phyloP scores from a whole-genome alignment of 2,888 invertebrate genomes.

The Yponomeuta plumbellus region DNA sequence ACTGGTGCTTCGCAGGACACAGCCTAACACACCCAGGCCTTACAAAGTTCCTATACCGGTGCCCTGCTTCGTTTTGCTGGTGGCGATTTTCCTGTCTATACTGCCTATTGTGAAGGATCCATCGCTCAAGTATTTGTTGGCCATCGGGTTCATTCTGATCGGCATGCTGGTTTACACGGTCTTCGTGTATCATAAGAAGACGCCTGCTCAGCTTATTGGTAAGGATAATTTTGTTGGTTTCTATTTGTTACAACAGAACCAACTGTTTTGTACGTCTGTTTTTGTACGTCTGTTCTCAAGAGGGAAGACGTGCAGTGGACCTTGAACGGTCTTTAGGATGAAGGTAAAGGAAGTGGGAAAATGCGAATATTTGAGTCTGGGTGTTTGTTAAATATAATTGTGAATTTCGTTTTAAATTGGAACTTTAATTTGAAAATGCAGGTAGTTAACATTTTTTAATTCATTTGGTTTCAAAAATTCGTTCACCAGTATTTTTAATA shows the following conservation, averaged over 20 bases:
- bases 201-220: conserved; percentile 79
- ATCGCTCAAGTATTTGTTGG: conserved; percentile 85
- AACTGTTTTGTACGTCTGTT: too few relatives aligned
- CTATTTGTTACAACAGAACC: neutral
- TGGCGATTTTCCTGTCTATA: conserved; percentile 83
- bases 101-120: conserved; percentile 86
- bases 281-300: too few relatives aligned
- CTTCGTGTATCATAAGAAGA: conserved; percentile 83
- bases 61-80: conserved; percentile 82
- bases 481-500: too few relatives aligned
- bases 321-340: neutral
- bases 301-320: neutral
- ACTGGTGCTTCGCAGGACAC: conserved; percentile 82
- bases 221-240: conserved; percentile 40
- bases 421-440: too few relatives aligned
- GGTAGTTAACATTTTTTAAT: too few relatives aligned
- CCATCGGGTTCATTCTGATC: conserved; percentile 81
- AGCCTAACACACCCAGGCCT: conserved; percentile 80
- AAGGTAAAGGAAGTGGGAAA: too few relatives aligned
- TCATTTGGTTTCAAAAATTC: too few relatives aligned
- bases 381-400: too few relatives aligned
- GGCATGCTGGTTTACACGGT: conserved; percentile 84
- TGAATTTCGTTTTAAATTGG: too few relatives aligned
- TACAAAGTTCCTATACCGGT: conserved; percentile 84
- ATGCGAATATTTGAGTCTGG: too few relatives aligned